Evolutionary conservation across 2,888 invertebrate species (phyloP).

Genomic region (Geophilus truncorum): DNA sequence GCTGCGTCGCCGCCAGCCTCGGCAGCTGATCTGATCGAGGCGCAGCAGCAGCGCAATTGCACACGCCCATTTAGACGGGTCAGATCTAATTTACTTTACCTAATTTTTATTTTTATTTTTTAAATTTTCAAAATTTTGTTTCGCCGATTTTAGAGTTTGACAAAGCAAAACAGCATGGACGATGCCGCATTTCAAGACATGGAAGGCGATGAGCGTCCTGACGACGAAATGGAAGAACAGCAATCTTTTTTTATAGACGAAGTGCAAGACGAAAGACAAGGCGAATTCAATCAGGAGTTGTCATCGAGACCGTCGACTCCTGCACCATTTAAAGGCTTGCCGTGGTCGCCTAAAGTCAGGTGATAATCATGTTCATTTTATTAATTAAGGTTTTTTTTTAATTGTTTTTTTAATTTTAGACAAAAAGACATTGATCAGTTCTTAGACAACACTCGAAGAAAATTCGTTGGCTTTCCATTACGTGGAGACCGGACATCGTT

Average conservation of each 20-base stretch:
- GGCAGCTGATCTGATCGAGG: constrained; percentile 80
- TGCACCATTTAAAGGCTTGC: constrained; percentile 59
- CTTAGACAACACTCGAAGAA: constrained; percentile 80
- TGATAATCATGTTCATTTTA: not conserved
- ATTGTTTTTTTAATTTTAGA: constrained; percentile 48
- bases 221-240: constrained; percentile 50
- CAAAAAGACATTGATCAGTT: constrained; percentile 90
- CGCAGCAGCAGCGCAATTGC: constrained; percentile 71
- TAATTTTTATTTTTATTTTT: not conserved
- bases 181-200: constrained; percentile 68
- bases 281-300: constrained; percentile 52
- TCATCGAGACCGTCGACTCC: constrained; percentile 55
- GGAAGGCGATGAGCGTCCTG: constrained; percentile 54
- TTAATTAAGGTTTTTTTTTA: not conserved
- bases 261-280: constrained; percentile 39
- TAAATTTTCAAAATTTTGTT: not conserved
- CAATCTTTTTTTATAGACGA: constrained; percentile 46
- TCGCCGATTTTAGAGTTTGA: constrained; percentile 56
- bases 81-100: not conserved
- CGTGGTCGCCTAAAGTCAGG: constrained; percentile 91
- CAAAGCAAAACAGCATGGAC: constrained; percentile 88
- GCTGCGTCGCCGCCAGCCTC: constrained; percentile 92
- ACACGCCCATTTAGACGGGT: constrained; percentile 55
- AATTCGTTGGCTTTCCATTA: constrained; percentile 93
- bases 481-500: constrained; percentile 75